Base-by-base conservation (phyloP, 2,888 invertebrate species). In the Zaprionus obscuricornis region DNA sequence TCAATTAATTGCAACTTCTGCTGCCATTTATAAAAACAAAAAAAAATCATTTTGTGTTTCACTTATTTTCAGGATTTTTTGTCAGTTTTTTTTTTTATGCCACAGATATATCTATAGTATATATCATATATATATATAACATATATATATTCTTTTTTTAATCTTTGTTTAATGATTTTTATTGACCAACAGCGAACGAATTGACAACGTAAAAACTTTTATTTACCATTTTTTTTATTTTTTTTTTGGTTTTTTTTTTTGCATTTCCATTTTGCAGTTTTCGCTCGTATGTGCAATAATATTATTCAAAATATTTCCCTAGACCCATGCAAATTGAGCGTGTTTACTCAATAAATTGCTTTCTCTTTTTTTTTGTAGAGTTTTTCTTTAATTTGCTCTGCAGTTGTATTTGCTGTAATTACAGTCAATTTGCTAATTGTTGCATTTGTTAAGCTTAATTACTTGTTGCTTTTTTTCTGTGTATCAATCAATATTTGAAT, bases 1-100 rank as follows among this genome's bases (percentile, higher is more conserved):
- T 64, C 51, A 74, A 78, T 77, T 77, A 74, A 73, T 71, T 69
- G 50, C 52, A 14, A 2, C 52, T 11, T 36, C 31, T 57, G 37
- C 10, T 36, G 29, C 22, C 22, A 42, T 22, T 39, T 64, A n/a
- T n/a, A n/a, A n/a, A n/a, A n/a, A n/a, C n/a, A n/a, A n/a, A n/a
- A n/a, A n/a, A n/a, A n/a, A n/a, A n/a, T n/a, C n/a, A n/a, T n/a
- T n/a, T n/a, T n/a, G n/a, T n/a, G n/a, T n/a, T n/a, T n/a, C n/a
- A n/a, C n/a, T n/a, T n/a, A n/a, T n/a, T n/a, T n/a, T n/a, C n/a
- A n/a, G n/a, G n/a, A n/a, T n/a, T n/a, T n/a, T n/a, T n/a, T n/a
- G n/a, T n/a, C n/a, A n/a, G n/a, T n/a, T n/a, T n/a, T n/a, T n/a
- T n/a, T n/a, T n/a, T n/a, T n/a, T n/a, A n/a, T n/a, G n/a, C n/a